Base-by-base conservation (phyloP, 2,888 invertebrate species). In the Zaprionus obscuricornis region DNA sequence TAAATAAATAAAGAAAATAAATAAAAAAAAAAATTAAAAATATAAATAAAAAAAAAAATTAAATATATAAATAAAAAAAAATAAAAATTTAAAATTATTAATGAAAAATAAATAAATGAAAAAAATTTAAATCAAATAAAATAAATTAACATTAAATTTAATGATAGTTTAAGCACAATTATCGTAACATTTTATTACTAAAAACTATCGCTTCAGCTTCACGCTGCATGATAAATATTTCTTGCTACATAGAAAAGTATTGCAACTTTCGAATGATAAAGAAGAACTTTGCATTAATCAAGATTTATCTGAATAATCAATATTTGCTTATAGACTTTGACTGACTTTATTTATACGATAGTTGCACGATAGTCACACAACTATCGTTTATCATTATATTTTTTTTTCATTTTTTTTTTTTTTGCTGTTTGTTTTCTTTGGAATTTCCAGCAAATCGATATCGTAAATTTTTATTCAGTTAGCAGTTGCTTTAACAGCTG, bases 381-480 rank as follows among this genome's bases (percentile, higher is more conserved):
- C 1, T 11, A 17, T 45, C 33, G 22, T 33, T 39, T 2, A 43
- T 29, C 3, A 1, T 5, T 17, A 29, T 3, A 0, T 4, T 11
- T n/a, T 2, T 29, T 13, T 14, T 36, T 18, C 43, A 36, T 20
- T 16, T 33, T 27, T 27, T 16, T 3, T 29, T 11, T 26, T 45
- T 45, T 20, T 27, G 16, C 39, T 18, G 29, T 11, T 17, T 11
- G 4, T 13, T 6, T 26, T 6, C 17, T 27, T 24, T 13, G 46
- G 22, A 22, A n/a, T n/a, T n/a, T n/a, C n/a, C n/a, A n/a, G n/a
- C n/a, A n/a, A 69, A 56, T 70, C 57, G 59, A 64, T 73, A 73
- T 46, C 17, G n/a, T 34, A 40, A 63, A 62, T 40, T 70, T 62
- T 46, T 49, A 52, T 58, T 59, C 64, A 64, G 52, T 60, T 63